phyloP scores from a whole-genome alignment of 2,888 invertebrate species.

The Chloromyia formosa region DNA sequence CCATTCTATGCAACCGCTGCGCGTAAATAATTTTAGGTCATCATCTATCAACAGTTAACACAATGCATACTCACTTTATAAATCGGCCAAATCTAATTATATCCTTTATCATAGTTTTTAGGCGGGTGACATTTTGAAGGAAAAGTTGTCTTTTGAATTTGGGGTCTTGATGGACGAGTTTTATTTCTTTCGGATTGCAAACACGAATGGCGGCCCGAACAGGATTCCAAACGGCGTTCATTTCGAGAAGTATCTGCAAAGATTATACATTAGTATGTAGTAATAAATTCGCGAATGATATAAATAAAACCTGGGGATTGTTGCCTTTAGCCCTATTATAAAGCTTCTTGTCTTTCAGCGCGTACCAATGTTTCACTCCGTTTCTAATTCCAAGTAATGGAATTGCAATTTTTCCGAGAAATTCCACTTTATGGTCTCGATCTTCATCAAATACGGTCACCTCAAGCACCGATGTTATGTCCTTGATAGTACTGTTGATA shows the following conservation, averaged over 20 bases:
- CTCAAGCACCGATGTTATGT: slow-evolving; percentile 93
- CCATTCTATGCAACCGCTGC: slow-evolving; percentile 96
- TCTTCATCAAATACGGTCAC: slow-evolving; percentile 98
- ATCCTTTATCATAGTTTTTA: slow-evolving; percentile 88
- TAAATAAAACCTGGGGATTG: slow-evolving; percentile 72
- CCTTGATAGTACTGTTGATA: slow-evolving; percentile 84
- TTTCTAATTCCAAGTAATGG: slow-evolving; percentile 87
- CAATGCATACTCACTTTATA: slow-evolving; percentile 76
- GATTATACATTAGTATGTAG: neutral
- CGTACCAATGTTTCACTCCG: slow-evolving; percentile 95
- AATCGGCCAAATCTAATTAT: slow-evolving; percentile 90
- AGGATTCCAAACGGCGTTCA: slow-evolving; percentile 92
- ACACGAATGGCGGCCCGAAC: slow-evolving; percentile 90
- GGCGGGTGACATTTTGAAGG: slow-evolving; percentile 89
- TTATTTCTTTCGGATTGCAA: slow-evolving; percentile 93
- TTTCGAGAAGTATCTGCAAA: slow-evolving; percentile 80
- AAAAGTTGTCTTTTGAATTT: slow-evolving; percentile 96
- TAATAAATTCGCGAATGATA: neutral
- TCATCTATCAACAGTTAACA: neutral
- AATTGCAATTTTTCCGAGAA: slow-evolving; percentile 90
- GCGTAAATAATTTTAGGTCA: slow-evolving; percentile 53
- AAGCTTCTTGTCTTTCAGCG: slow-evolving; percentile 94
- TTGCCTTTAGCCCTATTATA: slow-evolving; percentile 90
- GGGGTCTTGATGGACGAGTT: slow-evolving; percentile 92
- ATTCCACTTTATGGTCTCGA: slow-evolving; percentile 97